Conservation (phyloP, 2,888 invertebrate species). For the Bruchidius siliquastri region DNA sequence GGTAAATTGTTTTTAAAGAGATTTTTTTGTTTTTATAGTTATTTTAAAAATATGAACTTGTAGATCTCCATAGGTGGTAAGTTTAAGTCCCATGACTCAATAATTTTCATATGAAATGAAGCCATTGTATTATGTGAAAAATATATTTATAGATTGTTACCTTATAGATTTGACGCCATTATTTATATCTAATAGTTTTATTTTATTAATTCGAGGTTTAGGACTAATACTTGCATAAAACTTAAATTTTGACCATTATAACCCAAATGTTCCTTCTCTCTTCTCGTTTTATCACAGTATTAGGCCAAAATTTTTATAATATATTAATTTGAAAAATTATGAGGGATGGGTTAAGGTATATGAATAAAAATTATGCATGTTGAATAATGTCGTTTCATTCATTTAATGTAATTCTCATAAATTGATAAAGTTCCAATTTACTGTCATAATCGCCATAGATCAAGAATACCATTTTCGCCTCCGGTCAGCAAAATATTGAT, state of each 20-base stretch:
- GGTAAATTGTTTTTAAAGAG: neutral
- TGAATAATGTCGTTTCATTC: constrained; percentile 18
- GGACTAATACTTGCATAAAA: neutral
- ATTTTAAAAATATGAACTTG: constrained; percentile 18
- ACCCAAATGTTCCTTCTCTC: neutral
- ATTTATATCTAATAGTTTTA: constrained; percentile 8
- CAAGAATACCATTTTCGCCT: constrained; percentile 67
- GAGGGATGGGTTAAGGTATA: constrained; percentile 16
- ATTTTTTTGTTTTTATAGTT: constrained; percentile 16
- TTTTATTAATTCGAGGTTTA: neutral
- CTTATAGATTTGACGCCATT: constrained; percentile 14
- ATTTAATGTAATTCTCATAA: constrained; percentile 8
- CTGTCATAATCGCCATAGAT: constrained; percentile 55
- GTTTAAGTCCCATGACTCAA: constrained; percentile 8
- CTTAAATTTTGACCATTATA: neutral
- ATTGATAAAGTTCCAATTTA: neutral
- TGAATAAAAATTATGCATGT: constrained; percentile 19
- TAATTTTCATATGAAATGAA: neutral
- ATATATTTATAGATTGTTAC: constrained; percentile 13
- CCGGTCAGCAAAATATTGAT: constrained; percentile 61
- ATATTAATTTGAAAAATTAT: constrained; percentile 4
- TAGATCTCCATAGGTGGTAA: constrained; percentile 28
- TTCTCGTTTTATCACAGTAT: neutral
- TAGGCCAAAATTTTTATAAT: neutral
- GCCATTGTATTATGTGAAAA: neutral